A percentile compares a stretch with the other conserved stretches of the same genome.
Conservation (phyloP, 2,113 vertebrate species). For the Cheirogaleus medius region DNA sequence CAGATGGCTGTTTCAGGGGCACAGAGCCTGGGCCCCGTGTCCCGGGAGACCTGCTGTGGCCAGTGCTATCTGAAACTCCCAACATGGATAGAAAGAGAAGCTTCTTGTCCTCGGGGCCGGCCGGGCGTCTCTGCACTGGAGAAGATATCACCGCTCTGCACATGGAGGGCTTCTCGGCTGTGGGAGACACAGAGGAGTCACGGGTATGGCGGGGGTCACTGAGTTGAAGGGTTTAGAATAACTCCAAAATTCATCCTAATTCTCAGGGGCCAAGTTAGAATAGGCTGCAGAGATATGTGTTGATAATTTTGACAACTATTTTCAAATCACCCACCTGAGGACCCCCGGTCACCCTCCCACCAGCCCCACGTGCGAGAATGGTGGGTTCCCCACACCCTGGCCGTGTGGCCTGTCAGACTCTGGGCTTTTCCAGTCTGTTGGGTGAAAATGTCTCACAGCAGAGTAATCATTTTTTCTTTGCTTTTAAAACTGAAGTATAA, state of each 20-base stretch:
- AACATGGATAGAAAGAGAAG: constrained; percentile 86
- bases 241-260: background rate
- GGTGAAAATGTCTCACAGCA: background rate
- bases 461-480: too few species aligned
- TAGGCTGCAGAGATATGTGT: rapidly evolving
- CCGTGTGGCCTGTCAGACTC: background rate
- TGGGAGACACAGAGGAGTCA: background rate
- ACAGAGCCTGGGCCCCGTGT: rapidly evolving
- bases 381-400: background rate
- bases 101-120: constrained; percentile 79
- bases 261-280: background rate
- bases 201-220: rapidly evolving
- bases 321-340: rapidly evolving
- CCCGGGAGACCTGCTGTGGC: background rate
- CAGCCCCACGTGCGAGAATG: rapidly evolving
- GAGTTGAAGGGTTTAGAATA: rapidly evolving
- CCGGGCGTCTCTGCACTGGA: background rate
- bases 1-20: rapidly evolving
- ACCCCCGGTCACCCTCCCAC: rapidly evolving
- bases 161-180: constrained; percentile 60
- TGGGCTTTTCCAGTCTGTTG: background rate
- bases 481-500: background rate
- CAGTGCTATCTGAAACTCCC: constrained; percentile 84
- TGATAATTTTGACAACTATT: background rate
- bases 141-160: background rate